Evolutionary conservation across 2,888 invertebrate species (phyloP).

Genomic region (Biston stratarius): DNA sequence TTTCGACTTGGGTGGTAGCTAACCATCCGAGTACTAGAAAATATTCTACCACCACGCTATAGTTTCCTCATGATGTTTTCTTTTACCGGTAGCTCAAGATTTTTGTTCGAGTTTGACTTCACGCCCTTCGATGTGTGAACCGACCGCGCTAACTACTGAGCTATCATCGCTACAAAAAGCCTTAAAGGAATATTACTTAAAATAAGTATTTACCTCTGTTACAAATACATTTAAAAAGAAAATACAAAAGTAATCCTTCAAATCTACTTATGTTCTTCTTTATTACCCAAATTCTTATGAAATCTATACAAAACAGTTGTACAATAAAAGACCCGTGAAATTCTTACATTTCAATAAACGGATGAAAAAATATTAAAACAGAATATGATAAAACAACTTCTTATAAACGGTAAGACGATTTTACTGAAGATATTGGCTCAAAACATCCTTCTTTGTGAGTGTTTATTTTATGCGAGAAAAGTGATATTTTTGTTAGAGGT

Average conservation of each 20-base stretch:
- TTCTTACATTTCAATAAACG: constrained; percentile 34
- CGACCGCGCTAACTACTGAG: too few relatives aligned
- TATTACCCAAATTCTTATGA: constrained; percentile 2
- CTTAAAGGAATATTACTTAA: too few relatives aligned
- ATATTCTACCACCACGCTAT: too few relatives aligned
- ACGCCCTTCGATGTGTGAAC: too few relatives aligned
- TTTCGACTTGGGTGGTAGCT: too few relatives aligned
- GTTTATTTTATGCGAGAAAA: constrained; percentile 35
- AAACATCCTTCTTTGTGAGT: constrained; percentile 35
- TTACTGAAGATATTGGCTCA: constrained; percentile 31
- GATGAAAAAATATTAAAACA: constrained; percentile 32
- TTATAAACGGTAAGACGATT: constrained; percentile 37
- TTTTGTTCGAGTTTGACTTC: too few relatives aligned
- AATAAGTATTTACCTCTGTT: not conserved
- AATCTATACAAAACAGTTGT: constrained; percentile 18
- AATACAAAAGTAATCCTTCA: not conserved
- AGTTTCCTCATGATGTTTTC: too few relatives aligned
- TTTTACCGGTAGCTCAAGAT: too few relatives aligned
- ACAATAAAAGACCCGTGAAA: constrained; percentile 13
- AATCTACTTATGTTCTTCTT: not conserved
- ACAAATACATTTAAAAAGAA: not conserved
- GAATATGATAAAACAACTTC: constrained; percentile 42
- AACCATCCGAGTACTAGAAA: too few relatives aligned
- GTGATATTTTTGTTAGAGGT: constrained; percentile 35
- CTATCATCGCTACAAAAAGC: too few relatives aligned